Percentiles rank a stretch among this genome's conserved stretches.
phyloP scores from a whole-genome alignment of 2,113 vertebrate genomes.

The Hippocampus comes region DNA sequence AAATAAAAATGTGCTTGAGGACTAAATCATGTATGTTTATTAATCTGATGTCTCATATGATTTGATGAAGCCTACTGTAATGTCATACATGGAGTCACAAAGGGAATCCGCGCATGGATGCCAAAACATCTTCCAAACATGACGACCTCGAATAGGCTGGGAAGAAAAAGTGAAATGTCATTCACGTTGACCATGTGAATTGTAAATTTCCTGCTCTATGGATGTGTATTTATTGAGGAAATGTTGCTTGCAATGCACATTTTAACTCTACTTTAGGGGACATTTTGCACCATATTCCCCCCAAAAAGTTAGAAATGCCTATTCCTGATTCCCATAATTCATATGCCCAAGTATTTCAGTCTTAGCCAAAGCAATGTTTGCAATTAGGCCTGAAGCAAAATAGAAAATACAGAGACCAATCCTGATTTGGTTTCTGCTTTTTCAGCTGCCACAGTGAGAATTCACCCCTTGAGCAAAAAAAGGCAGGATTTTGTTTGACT shows the following conservation, averaged over 20 bases:
- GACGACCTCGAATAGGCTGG: too few relatives aligned
- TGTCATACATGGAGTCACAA: too few relatives aligned
- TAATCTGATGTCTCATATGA: too few relatives aligned
- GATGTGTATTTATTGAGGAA: background rate
- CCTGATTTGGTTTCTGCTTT: slow-evolving; percentile 20
- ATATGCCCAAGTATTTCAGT: background rate
- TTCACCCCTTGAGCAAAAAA: slow-evolving; percentile 45
- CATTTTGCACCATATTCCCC: background rate
- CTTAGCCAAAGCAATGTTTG: background rate
- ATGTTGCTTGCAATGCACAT: background rate
- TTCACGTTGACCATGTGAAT: too few relatives aligned
- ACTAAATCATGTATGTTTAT: too few relatives aligned
- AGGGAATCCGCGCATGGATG: too few relatives aligned
- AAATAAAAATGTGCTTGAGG: too few relatives aligned
- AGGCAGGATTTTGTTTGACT: slow-evolving; percentile 37
- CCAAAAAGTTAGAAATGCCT: background rate
- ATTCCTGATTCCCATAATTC: background rate
- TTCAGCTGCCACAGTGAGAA: slow-evolving; percentile 40
- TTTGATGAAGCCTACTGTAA: too few relatives aligned
- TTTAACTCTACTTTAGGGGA: background rate
- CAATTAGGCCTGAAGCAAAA: background rate
- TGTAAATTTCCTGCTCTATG: too few relatives aligned
- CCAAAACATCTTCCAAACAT: too few relatives aligned
- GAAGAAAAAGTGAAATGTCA: too few relatives aligned
- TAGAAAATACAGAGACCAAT: background rate